These are phyloP conservation scores for Pelodytes ibericus DNA, from an alignment of 2,797 vertebrate species.

Conservation along the genomic window DNA sequence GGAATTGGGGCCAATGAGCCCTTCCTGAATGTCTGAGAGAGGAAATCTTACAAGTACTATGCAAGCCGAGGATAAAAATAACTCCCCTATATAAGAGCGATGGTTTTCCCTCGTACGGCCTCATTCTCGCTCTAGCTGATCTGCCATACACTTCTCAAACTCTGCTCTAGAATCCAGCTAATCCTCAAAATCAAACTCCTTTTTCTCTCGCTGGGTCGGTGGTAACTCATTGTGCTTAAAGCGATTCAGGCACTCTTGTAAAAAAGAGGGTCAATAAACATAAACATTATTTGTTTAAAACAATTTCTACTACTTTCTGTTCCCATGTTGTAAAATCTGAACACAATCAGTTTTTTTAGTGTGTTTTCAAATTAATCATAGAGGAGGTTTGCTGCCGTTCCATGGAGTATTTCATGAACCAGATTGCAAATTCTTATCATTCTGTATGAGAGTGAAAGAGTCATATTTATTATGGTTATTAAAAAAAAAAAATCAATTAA, in stretches of 20 bases:
- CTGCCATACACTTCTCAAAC: conserved; percentile 35
- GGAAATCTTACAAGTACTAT: conserved; percentile 89
- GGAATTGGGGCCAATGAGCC: conserved; percentile 88
- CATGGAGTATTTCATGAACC: no score
- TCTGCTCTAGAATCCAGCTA: conserved; percentile 15
- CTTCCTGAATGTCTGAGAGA: conserved; percentile 91
- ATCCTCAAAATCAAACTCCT: conserved; percentile 14
- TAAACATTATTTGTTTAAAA: no score
- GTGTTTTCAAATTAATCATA: no score
- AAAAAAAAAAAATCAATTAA: no score
- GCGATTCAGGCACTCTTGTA: neutral
- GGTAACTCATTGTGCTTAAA: neutral
- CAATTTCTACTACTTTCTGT: no score
- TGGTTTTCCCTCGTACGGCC: conserved; percentile 49
- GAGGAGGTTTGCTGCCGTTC: no score
- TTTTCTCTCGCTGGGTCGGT: neutral
- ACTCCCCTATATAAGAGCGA: conserved; percentile 54
- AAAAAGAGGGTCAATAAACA: no score
- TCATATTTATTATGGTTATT: neutral
- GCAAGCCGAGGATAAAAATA: conserved; percentile 59
- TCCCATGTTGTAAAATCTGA: no score
- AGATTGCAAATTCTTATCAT: neutral
- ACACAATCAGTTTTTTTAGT: no score
- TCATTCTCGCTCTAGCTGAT: conserved; percentile 47
- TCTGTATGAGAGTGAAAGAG: neutral